Conservation (phyloP, 2,113 vertebrate genomes). For the Phalacrocorax brasilianus region DNA sequence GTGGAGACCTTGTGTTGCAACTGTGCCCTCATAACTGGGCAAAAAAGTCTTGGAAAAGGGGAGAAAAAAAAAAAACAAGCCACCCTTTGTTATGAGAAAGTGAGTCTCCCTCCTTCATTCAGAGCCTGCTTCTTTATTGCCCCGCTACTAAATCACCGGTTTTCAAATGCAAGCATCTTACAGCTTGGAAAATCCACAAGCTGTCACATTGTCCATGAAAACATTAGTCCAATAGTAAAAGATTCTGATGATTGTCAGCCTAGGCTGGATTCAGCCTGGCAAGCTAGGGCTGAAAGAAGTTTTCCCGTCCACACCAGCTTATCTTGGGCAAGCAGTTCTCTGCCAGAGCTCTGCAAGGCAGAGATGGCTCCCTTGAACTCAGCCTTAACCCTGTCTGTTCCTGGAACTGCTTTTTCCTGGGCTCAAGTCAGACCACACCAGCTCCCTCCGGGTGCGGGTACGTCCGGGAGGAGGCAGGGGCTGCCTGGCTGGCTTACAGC, state of each 20-base stretch:
- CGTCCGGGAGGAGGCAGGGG: background rate
- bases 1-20: background rate
- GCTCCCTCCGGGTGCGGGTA: accelerated
- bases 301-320: background rate
- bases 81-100: background rate
- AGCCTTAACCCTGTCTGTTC: background rate
- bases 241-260: background rate
- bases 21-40: background rate
- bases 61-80: background rate
- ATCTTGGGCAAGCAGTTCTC: background rate
- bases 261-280: background rate
- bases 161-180: background rate
- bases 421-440: background rate
- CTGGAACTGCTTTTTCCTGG: background rate
- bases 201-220: background rate
- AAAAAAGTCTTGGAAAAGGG: background rate
- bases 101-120: background rate
- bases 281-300: background rate
- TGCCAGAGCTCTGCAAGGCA: background rate
- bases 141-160: background rate
- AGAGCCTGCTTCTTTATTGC: background rate
- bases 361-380: background rate
- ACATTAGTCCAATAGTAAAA: accelerated
- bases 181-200: background rate
- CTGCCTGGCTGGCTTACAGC: background rate